phyloP scores from a whole-genome alignment of 64 coral and sea anemone species.

The Porites australiensis region DNA sequence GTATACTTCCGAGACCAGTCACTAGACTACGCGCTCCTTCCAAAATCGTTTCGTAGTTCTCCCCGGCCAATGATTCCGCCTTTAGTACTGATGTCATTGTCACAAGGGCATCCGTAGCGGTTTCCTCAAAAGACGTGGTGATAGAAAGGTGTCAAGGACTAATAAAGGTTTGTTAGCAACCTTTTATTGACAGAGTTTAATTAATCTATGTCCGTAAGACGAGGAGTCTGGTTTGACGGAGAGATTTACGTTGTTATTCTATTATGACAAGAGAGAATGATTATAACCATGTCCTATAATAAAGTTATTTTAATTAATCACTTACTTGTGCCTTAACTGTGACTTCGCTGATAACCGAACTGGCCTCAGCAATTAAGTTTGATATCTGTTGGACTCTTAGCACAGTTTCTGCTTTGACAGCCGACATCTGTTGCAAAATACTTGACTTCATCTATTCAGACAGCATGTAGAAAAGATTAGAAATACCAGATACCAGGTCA shows the following conservation, averaged over 20 bases:
- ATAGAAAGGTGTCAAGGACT: neutral
- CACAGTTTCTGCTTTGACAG: conserved; percentile 23
- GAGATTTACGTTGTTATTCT: no score
- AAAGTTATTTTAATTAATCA: no score
- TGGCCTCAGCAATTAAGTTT: conserved; percentile 36
- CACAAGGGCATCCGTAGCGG: neutral
- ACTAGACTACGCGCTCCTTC: conserved; percentile 22
- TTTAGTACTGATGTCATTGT: conserved; percentile 28
- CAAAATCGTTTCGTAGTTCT: neutral
- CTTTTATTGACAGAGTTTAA: no score
- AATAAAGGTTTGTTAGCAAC: no score
- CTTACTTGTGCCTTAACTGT: conserved; percentile 29
- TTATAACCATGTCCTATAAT: no score
- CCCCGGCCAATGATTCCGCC: neutral
- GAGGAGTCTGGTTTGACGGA: no score
- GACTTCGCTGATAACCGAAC: conserved; percentile 3
- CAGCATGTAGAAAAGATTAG: neutral
- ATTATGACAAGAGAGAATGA: no score
- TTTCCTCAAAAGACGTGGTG: neutral
- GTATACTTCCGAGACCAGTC: conserved; percentile 39
- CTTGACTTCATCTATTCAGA: conserved; percentile 56
- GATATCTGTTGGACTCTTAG: conserved; percentile 10
- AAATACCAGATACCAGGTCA: neutral
- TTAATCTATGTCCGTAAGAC: no score
- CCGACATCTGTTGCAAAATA: conserved; percentile 28